phyloP scores from a whole-genome alignment of 2,113 vertebrate genomes.

The Phocoena sinus region DNA sequence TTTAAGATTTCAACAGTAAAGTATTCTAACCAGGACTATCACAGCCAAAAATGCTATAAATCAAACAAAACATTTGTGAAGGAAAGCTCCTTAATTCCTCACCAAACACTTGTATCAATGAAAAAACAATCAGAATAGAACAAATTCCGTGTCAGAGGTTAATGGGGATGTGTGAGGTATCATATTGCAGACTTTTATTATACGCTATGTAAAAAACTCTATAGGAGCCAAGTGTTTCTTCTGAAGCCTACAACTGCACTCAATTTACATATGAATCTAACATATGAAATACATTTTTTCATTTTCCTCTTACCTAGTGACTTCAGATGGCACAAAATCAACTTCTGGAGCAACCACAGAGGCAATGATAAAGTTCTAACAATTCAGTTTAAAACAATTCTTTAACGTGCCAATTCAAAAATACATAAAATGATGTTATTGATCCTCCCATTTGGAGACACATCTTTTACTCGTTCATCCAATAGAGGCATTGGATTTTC shows the following conservation, averaged over 20 bases:
- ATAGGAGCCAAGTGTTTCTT: neutral
- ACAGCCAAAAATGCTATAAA: constrained; percentile 34
- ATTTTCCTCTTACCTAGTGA: neutral
- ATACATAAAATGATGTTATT: neutral
- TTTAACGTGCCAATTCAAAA: neutral
- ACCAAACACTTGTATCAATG: constrained; percentile 52
- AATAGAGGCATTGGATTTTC: neutral
- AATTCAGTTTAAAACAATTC: neutral
- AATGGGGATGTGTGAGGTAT: constrained; percentile 23
- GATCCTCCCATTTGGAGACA: neutral
- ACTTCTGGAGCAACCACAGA: neutral
- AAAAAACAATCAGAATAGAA: constrained; percentile 51
- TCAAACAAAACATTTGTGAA: constrained; percentile 65
- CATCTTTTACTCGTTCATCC: neutral
- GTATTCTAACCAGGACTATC: constrained; percentile 58
- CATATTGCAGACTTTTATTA: neutral
- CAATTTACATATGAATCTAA: neutral
- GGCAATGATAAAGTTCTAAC: constrained; percentile 7
- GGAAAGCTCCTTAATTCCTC: constrained; percentile 51
- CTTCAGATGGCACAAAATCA: neutral
- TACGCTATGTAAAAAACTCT: neutral
- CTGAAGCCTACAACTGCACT: neutral
- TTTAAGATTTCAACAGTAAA: constrained; percentile 45
- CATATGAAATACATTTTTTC: neutral
- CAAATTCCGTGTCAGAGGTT: constrained; percentile 45